Evolutionary conservation across 1,140 invertebrate genomes (phyloP).

Genomic region (Rhynchophorus ferrugineus): DNA sequence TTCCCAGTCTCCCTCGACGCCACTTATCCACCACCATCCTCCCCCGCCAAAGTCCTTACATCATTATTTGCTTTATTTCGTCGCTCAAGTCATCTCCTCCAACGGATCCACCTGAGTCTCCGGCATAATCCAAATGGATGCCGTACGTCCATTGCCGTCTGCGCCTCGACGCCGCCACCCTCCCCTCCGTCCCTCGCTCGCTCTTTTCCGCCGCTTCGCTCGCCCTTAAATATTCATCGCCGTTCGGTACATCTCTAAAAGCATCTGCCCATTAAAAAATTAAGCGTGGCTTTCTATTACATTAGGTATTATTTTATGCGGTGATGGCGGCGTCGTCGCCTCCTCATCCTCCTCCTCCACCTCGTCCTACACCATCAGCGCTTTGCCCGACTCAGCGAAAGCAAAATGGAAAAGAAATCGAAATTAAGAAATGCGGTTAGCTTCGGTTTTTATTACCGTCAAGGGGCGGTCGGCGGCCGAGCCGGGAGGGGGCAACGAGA

Average conservation of each 20-base stretch:
- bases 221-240: conserved; percentile 40
- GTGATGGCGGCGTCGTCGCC: neutral
- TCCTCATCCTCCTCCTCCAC: too few relatives aligned
- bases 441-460: conserved; percentile 13
- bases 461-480: neutral
- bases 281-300: conserved; percentile 38
- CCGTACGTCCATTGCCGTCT: neutral
- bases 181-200: conserved; percentile 6
- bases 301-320: conserved; percentile 41
- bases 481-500: neutral
- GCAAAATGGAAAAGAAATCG: conserved; percentile 36
- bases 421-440: conserved; percentile 17
- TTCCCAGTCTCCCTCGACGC: neutral
- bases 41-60: neutral
- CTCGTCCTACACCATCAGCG: conserved; percentile 25
- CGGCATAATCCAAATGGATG: neutral
- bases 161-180: neutral
- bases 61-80: neutral
- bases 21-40: neutral
- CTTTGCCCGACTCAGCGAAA: conserved; percentile 1
- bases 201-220: conserved; percentile 11
- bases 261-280: conserved; percentile 44
- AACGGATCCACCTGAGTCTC: neutral
- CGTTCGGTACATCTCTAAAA: conserved; percentile 40
- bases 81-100: neutral